phyloP scores from a whole-genome alignment of 2,797 vertebrate species.

The Coregonus suidteri region DNA sequence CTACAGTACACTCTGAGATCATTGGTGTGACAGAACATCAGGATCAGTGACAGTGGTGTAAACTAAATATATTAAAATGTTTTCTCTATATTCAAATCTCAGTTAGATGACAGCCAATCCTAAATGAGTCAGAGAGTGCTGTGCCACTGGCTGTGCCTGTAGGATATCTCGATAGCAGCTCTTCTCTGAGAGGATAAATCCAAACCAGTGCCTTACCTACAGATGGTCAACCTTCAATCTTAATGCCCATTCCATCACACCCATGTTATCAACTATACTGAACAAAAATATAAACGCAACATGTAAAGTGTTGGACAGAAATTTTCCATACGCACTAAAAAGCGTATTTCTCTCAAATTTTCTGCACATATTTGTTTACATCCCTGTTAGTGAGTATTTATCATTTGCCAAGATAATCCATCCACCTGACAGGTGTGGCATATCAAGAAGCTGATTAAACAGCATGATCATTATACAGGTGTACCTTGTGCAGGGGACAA shows the following conservation, averaged over 20 bases:
- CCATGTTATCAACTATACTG: background rate
- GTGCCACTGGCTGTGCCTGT: background rate
- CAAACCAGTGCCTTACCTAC: constrained; percentile 25
- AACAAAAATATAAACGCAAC: no score
- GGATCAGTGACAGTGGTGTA: constrained; percentile 1
- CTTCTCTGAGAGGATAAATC: constrained; percentile 38
- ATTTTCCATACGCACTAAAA: no score
- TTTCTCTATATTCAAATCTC: background rate
- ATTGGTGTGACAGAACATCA: constrained; percentile 1
- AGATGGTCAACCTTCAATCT: constrained; percentile 30
- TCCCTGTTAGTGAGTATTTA: no score
- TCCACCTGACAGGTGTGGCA: no score
- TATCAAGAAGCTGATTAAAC: no score
- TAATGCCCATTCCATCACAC: constrained; percentile 26
- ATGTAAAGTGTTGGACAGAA: no score
- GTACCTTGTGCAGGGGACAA: no score
- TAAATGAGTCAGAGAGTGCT: background rate
- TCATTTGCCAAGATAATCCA: no score
- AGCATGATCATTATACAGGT: no score
- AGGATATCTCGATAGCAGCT: no score
- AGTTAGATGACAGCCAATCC: background rate
- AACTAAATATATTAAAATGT: background rate
- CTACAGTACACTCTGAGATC: constrained; percentile 21
- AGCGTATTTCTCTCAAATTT: no score
- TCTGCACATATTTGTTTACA: no score